Evolutionary conservation across 2,888 invertebrate species (phyloP).

Genomic region (Apodemia duryi): DNA sequence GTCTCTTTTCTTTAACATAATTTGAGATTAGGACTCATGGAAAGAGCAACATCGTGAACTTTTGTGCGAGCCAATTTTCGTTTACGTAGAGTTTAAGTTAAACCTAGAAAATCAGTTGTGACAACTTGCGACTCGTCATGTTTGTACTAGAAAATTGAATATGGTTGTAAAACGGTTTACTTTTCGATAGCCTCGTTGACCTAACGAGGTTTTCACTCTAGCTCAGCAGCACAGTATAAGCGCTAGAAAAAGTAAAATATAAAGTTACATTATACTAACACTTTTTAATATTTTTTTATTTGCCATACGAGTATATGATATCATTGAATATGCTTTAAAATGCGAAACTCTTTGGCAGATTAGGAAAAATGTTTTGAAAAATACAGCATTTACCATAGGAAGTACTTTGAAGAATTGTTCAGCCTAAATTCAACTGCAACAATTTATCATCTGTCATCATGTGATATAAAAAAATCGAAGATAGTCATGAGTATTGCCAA

Average conservation of each 20-base stretch:
- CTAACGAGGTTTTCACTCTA: background rate
- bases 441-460: no score
- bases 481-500: no score
- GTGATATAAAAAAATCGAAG: no score
- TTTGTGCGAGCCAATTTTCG: conserved; percentile 18
- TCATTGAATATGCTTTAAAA: no score
- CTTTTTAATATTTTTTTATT: no score
- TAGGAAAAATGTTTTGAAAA: no score
- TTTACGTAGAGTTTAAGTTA: conserved; percentile 2
- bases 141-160: conserved; percentile 7
- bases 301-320: no score
- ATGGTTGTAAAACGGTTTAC: conserved; percentile 1
- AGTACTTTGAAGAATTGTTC: no score
- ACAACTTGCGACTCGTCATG: background rate
- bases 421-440: no score
- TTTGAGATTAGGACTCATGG: conserved; percentile 6
- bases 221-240: background rate
- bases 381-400: no score
- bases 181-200: background rate
- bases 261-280: no score
- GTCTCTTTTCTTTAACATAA: conserved; percentile 5
- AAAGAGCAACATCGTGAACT: conserved; percentile 12
- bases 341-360: no score
- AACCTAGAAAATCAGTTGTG: conserved; percentile 20
- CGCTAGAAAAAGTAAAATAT: background rate